phyloP scores from a whole-genome alignment of 2,888 invertebrate genomes.

The Podabrus alpinus region DNA sequence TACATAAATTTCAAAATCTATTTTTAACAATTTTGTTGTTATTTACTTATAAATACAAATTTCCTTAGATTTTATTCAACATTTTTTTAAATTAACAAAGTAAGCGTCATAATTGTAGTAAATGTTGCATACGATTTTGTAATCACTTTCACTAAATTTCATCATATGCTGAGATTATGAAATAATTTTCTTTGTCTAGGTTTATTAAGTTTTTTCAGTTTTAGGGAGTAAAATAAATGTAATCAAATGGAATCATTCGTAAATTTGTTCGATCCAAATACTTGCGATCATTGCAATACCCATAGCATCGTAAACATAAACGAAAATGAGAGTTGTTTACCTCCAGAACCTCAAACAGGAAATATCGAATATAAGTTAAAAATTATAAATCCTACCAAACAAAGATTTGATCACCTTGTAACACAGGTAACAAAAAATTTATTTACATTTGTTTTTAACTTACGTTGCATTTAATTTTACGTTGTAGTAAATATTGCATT shows the following conservation, averaged over 20 bases:
- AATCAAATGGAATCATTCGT: background rate
- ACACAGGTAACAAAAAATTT: constrained; percentile 72
- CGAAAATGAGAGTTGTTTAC: constrained; percentile 62
- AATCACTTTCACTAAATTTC: background rate
- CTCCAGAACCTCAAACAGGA: constrained; percentile 91
- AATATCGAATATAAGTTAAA: constrained; percentile 97
- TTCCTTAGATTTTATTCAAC: background rate
- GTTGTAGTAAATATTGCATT: background rate
- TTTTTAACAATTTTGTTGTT: background rate
- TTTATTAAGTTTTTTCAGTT: background rate
- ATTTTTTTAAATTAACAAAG: background rate
- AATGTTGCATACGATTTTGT: background rate
- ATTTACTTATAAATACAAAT: background rate
- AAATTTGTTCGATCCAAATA: constrained; percentile 66
- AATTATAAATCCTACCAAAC: constrained; percentile 87
- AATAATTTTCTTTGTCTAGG: background rate
- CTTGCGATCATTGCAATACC: constrained; percentile 58
- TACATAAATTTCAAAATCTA: background rate
- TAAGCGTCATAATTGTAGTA: background rate
- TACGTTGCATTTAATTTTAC: background rate
- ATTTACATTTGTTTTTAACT: background rate
- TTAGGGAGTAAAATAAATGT: background rate
- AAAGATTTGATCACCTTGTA: constrained; percentile 92
- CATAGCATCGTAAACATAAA: constrained; percentile 56
- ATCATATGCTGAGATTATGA: background rate